Conservation (phyloP, 2,113 vertebrate species). For the Gymnorhina tibicen region DNA sequence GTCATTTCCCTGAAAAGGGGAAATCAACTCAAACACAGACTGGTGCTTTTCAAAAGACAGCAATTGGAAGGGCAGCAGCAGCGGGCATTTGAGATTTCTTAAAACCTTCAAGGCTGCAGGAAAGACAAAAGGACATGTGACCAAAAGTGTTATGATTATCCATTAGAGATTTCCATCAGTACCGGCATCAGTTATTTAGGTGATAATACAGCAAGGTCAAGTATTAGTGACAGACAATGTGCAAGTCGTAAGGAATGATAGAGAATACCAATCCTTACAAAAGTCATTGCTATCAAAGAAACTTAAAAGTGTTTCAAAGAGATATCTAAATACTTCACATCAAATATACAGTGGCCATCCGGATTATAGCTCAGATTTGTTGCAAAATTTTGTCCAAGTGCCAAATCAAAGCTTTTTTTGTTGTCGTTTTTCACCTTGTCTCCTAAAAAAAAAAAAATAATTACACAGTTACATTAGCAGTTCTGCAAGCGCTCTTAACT, state of each 20-base stretch:
- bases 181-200: constrained; percentile 75
- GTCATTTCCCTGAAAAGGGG: constrained; percentile 77
- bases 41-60: constrained; percentile 82
- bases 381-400: constrained; percentile 66
- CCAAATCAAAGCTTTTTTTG: constrained; percentile 62
- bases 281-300: constrained; percentile 75
- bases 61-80: constrained; percentile 79
- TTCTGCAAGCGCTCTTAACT: constrained; percentile 61
- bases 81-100: constrained; percentile 74
- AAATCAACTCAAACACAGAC: constrained; percentile 77
- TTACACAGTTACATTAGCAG: constrained; percentile 64
- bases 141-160: constrained; percentile 78
- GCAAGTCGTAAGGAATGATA: constrained; percentile 75
- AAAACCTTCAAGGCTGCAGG: constrained; percentile 78
- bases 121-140: constrained; percentile 69
- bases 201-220: constrained; percentile 75
- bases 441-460: background rate
- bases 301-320: constrained; percentile 72
- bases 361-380: constrained; percentile 57
- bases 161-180: constrained; percentile 74
- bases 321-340: constrained; percentile 76
- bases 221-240: constrained; percentile 79
- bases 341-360: constrained; percentile 73
- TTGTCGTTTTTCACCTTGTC: background rate
- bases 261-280: constrained; percentile 74